These are phyloP conservation scores for Leptobrachium ailaonicum DNA, from an alignment of 2,113 vertebrate species.

Conservation along the genomic window DNA sequence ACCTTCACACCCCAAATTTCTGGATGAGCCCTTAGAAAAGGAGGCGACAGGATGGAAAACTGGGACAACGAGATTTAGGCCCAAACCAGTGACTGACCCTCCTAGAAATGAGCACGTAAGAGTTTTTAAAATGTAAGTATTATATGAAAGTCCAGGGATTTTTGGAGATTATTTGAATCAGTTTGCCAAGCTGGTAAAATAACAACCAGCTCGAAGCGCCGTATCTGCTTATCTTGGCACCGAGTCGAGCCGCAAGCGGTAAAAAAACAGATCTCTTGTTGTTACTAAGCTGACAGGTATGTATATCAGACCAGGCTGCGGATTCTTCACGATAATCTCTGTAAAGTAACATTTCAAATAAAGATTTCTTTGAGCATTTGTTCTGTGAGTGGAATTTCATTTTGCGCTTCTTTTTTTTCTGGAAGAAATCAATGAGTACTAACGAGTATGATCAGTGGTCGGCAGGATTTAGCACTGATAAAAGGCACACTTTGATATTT, in stretches of 20 bases:
- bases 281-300: conserved; percentile 17
- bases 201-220: background rate
- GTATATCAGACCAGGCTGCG: conserved; percentile 1
- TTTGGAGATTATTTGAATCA: background rate
- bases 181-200: conserved; percentile 4
- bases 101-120: too few species aligned
- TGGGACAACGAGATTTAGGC: too few species aligned
- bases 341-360: background rate
- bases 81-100: too few species aligned
- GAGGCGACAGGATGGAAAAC: too few species aligned
- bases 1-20: too few species aligned
- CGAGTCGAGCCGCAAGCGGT: background rate
- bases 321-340: conserved; percentile 14
- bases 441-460: background rate
- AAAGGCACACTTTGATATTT: background rate
- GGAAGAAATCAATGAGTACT: background rate
- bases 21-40: too few species aligned
- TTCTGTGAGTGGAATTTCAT: background rate
- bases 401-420: background rate
- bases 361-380: background rate
- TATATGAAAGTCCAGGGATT: background rate
- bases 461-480: background rate
- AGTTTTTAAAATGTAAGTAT: background rate
- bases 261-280: conserved; percentile 25
- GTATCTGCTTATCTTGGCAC: background rate